Evolutionary conservation across 2,113 vertebrate genomes (phyloP).

Genomic region (Tenebrosternarchus preto): DNA sequence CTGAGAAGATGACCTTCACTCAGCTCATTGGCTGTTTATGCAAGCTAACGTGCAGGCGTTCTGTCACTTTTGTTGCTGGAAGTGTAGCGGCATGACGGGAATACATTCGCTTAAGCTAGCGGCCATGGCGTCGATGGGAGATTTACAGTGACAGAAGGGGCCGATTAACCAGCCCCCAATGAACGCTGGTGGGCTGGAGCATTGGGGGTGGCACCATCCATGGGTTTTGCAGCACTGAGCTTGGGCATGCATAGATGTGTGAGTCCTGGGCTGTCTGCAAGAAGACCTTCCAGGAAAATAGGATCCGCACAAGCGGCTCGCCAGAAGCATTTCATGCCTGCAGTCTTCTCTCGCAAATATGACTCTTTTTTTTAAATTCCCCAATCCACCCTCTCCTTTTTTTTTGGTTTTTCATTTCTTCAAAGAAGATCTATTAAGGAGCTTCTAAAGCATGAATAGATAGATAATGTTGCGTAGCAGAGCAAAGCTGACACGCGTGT

Average conservation of each 20-base stretch:
- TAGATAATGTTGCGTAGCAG: constrained; percentile 17
- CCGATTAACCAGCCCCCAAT: constrained; percentile 7
- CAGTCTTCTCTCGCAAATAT: constrained; percentile 32
- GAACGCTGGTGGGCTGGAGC: background rate
- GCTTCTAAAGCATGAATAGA: constrained; percentile 11
- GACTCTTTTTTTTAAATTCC: constrained; percentile 9
- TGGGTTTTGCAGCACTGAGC: constrained; percentile 1
- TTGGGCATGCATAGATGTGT: constrained; percentile 9
- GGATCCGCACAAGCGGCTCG: constrained; percentile 39
- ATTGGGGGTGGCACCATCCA: background rate
- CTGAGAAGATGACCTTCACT: constrained; percentile 31
- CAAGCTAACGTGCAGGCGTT: background rate
- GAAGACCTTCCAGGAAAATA: constrained; percentile 48
- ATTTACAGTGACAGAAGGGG: constrained; percentile 10
- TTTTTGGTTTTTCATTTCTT: constrained; percentile 26
- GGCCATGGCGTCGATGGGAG: constrained; percentile 11
- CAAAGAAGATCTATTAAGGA: constrained; percentile 33
- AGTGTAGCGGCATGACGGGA: constrained; percentile 10
- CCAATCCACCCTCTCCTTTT: background rate
- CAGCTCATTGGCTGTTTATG: constrained; percentile 39
- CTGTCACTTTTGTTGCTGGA: background rate
- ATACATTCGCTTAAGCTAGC: constrained; percentile 2
- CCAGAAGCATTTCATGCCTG: constrained; percentile 45
- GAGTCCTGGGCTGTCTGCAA: constrained; percentile 38
- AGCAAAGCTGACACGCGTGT: background rate